These are phyloP conservation scores for Corella eumyota DNA, from an alignment of 23 tunicate genomes.

Conservation along the genomic window DNA sequence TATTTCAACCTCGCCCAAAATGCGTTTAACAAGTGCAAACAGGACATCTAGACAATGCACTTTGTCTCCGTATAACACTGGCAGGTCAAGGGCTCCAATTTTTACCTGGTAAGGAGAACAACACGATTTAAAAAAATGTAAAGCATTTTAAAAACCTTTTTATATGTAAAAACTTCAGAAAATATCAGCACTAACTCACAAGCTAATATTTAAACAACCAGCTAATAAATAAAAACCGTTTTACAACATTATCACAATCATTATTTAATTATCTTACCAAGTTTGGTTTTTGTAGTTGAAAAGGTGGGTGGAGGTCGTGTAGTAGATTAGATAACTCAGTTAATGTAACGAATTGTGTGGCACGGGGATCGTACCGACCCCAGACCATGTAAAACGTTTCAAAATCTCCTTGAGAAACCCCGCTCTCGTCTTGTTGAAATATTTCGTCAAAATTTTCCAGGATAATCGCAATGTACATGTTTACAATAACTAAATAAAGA, in stretches of 20 bases:
- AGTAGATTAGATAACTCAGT: constrained; percentile 63
- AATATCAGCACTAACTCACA: no score
- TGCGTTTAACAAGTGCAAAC: constrained; percentile 68
- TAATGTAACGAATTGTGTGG: constrained; percentile 80
- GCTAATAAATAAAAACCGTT: no score
- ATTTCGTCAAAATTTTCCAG: constrained; percentile 92
- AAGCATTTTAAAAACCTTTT: neutral
- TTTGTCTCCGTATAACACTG: constrained; percentile 67
- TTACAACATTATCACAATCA: no score
- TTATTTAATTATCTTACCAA: constrained; percentile 20
- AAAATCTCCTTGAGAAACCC: constrained; percentile 83
- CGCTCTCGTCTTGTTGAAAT: constrained; percentile 84
- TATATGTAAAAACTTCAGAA: neutral
- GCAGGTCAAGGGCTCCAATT: constrained; percentile 82
- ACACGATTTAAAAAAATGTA: neutral
- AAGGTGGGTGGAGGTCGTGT: constrained; percentile 88
- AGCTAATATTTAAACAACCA: no score
- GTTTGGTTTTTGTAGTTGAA: constrained; percentile 78
- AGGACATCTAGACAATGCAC: constrained; percentile 90
- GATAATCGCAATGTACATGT: constrained; percentile 97
- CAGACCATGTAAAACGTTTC: constrained; percentile 91
- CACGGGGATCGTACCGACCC: constrained; percentile 94
- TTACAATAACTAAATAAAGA: constrained; percentile 62
- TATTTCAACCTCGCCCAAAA: constrained; percentile 81
- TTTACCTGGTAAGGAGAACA: constrained; percentile 30